Percentiles rank a stretch among this genome's conserved stretches.
Evolutionary conservation across 2,113 vertebrate genomes (phyloP).

Genomic region (Oryzias melastigma): DNA sequence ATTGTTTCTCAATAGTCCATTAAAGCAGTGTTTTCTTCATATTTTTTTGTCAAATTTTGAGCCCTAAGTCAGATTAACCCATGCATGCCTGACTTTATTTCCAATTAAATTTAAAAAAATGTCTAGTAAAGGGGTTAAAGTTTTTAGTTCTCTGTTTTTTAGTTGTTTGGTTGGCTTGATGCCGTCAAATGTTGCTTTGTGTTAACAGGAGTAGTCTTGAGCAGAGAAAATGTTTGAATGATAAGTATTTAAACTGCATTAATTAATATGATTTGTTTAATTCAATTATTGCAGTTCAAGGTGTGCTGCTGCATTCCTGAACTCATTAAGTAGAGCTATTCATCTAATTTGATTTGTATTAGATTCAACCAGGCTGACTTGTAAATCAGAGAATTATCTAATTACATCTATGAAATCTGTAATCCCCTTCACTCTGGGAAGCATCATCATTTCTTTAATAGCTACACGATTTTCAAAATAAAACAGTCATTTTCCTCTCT

Average conservation of each 20-base stretch:
- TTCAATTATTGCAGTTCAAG: conserved; percentile 18
- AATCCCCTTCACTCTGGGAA: conserved; percentile 31
- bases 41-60: too few species aligned
- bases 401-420: conserved; percentile 55
- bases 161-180: too few species aligned
- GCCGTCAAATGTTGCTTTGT: too few species aligned
- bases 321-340: conserved; percentile 42
- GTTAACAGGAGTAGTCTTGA: too few species aligned
- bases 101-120: too few species aligned
- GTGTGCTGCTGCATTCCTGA: conserved; percentile 16
- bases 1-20: too few species aligned
- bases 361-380: conserved; percentile 30
- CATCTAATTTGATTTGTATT: conserved; percentile 39
- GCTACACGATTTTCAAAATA: conserved; percentile 10
- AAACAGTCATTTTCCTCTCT: conserved; percentile 8
- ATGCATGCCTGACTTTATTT: too few species aligned
- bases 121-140: too few species aligned
- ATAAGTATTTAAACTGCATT: conserved; percentile 6
- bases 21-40: too few species aligned
- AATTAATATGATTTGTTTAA: neutral
- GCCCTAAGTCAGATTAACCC: too few species aligned
- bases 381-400: conserved; percentile 39
- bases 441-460: conserved; percentile 26
- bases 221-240: neutral
- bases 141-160: too few species aligned